Conservation (phyloP, 2,888 invertebrate genomes). For the Volucella inflata region DNA sequence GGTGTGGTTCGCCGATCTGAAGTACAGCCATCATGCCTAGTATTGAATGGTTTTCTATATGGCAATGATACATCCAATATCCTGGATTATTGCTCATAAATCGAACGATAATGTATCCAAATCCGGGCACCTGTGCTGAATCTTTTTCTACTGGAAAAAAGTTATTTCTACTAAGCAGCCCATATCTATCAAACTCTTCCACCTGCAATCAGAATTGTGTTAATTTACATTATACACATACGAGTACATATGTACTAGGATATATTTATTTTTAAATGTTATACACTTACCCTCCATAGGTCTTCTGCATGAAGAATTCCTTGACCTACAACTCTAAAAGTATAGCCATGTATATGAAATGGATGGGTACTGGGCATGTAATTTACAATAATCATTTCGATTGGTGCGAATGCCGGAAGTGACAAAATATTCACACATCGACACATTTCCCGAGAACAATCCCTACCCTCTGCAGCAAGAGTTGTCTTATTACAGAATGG, state of each 20-base stretch:
- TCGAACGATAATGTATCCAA: conserved; percentile 81
- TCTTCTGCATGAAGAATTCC: conserved; percentile 78
- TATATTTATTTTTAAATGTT: not conserved
- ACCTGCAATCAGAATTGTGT: conserved; percentile 76
- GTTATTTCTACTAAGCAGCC: conserved; percentile 78
- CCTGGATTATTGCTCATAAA: conserved; percentile 82
- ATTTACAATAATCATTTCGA: conserved; percentile 81
- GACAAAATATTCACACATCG: conserved; percentile 81
- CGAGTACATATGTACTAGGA: too few species aligned
- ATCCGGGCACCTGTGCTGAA: conserved; percentile 80
- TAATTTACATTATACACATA: not conserved
- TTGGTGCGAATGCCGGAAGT: conserved; percentile 80
- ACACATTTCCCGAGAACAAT: conserved; percentile 79
- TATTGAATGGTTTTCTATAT: conserved; percentile 79
- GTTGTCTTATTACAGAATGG: conserved; percentile 81
- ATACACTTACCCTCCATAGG: conserved; percentile 78
- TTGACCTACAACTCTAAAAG: conserved; percentile 81
- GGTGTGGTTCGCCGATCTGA: conserved; percentile 80
- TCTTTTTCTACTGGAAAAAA: conserved; percentile 81
- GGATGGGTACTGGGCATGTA: conserved; percentile 80
- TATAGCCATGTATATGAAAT: conserved; percentile 80
- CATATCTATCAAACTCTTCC: conserved; percentile 80
- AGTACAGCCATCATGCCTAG: conserved; percentile 81
- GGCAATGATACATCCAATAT: conserved; percentile 81
- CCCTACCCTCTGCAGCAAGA: conserved; percentile 77